Evolutionary conservation across 2,888 invertebrate species (phyloP).

Genomic region (Thelaira solivaga): DNA sequence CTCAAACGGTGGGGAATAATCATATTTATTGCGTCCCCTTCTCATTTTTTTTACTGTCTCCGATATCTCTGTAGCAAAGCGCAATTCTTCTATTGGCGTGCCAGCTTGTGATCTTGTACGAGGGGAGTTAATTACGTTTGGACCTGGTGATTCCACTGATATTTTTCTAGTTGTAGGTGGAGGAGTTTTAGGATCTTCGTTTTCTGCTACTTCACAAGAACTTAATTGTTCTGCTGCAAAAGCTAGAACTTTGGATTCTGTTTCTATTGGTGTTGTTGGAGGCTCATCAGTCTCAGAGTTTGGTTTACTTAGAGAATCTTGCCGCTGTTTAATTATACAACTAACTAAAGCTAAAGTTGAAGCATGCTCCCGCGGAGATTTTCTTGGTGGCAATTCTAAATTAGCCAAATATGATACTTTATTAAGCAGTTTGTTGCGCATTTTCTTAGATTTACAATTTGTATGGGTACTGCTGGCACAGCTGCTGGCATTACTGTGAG

Average conservation of each 20-base stretch:
- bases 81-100: constrained; percentile 72
- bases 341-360: constrained; percentile 90
- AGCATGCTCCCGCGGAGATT: constrained; percentile 92
- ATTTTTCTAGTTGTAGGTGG: constrained; percentile 24
- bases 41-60: constrained; percentile 76
- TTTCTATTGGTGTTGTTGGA: constrained; percentile 53
- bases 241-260: constrained; percentile 7
- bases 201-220: constrained; percentile 25
- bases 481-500: constrained; percentile 70
- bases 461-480: constrained; percentile 68
- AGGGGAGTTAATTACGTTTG: constrained; percentile 49
- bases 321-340: constrained; percentile 79
- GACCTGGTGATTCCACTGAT: constrained; percentile 28
- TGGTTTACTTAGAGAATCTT: constrained; percentile 72
- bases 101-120: constrained; percentile 70
- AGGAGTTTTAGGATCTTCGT: constrained; percentile 41
- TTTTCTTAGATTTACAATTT: constrained; percentile 64
- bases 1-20: constrained; percentile 68
- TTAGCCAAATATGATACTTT: constrained; percentile 68
- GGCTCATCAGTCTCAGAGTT: constrained; percentile 73
- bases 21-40: constrained; percentile 74
- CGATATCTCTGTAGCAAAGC: constrained; percentile 75
- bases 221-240: constrained; percentile 39
- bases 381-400: constrained; percentile 80
- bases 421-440: constrained; percentile 71